Base-by-base conservation (phyloP, 37 sponge, comb jelly and placozoan species). In the Beroe ovata region DNA sequence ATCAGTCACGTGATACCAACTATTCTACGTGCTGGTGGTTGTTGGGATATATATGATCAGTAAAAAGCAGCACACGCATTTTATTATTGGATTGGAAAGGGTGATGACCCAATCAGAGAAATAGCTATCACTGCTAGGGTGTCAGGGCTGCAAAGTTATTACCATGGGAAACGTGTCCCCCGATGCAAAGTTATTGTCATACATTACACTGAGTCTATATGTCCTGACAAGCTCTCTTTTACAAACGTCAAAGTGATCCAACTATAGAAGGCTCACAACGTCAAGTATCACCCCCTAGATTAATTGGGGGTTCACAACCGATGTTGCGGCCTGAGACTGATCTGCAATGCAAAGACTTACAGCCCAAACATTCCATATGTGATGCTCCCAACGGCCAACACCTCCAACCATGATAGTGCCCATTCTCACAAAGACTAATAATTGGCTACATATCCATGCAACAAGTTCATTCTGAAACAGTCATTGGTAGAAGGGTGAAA, bases 31-130 rank as follows among this genome's bases (percentile, higher is more conserved):
- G n/a, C n/a, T n/a, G n/a, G n/a, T n/a, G n/a, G n/a, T n/a, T n/a
- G n/a, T n/a, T n/a, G n/a, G n/a, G n/a, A n/a, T n/a, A n/a, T n/a
- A n/a, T n/a, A 47, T 47, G 54, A 47, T 47, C 54, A 47, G 54
- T 47, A 47, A 66, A 66, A 66, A 66, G 32, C 69, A 32, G 69
- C 69, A n/a, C n/a, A n/a, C n/a, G 36, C 69, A 66, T 66, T 66
- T 66, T 66, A 66, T 66, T 66, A 66, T 66, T 66, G 69, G 69
- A 66, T 66, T 66, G 69, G 69, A 47, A 47, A 11, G 54, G 54
- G 54, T 47, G 54, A 47, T 47, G 54, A 47, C 54, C 54, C 54
- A 47, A 47, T 47, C 54, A 47, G 54, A 16, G 54, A 47, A 47
- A 47, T 47, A 47, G 54, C 54, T 47, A 47, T 47, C 54, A 47